A percentile compares a stretch with the other conserved stretches of the same genome.
Conservation (phyloP, 1,140 invertebrate genomes). For the Calliopsis andreniformis region DNA sequence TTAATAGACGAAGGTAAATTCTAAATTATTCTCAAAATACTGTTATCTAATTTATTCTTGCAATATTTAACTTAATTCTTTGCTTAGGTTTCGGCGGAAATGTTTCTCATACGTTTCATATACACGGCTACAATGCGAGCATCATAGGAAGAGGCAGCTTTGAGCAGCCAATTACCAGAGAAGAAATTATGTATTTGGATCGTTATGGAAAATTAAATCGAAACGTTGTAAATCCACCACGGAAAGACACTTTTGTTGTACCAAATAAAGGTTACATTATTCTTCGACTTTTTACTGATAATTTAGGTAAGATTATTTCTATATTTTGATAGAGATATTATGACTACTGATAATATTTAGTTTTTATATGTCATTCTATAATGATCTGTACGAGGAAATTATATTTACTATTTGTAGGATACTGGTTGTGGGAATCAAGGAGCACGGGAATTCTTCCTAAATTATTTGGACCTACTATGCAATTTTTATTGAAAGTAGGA, state of each 20-base stretch:
- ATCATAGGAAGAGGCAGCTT: conserved; percentile 59
- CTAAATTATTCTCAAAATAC: neutral
- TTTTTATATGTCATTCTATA: too few relatives aligned
- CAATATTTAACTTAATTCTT: neutral
- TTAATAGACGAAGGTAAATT: conserved; percentile 68
- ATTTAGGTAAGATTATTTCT: conserved; percentile 57
- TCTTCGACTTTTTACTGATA: conserved; percentile 67
- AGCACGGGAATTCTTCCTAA: conserved; percentile 54
- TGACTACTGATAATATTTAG: neutral
- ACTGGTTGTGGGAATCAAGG: conserved; percentile 71
- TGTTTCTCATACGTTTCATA: conserved; percentile 63
- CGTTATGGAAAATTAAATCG: conserved; percentile 73
- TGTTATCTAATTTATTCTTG: neutral
- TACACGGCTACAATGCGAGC: conserved; percentile 66
- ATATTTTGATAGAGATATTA: neutral
- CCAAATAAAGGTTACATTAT: conserved; percentile 71
- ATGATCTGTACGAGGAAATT: neutral
- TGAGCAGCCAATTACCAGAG: conserved; percentile 57
- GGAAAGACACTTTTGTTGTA: conserved; percentile 70
- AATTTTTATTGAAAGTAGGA: conserved; percentile 77
- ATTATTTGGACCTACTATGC: conserved; percentile 63
- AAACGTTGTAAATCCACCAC: conserved; percentile 71
- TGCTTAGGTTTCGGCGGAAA: conserved; percentile 66
- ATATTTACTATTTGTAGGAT: conserved; percentile 50
- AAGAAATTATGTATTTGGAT: conserved; percentile 69